Evolutionary conservation across 1,140 invertebrate species (phyloP), one percentile per base, ranked within the genome.

Genomic region (Pseudoatta argentina): DNA sequence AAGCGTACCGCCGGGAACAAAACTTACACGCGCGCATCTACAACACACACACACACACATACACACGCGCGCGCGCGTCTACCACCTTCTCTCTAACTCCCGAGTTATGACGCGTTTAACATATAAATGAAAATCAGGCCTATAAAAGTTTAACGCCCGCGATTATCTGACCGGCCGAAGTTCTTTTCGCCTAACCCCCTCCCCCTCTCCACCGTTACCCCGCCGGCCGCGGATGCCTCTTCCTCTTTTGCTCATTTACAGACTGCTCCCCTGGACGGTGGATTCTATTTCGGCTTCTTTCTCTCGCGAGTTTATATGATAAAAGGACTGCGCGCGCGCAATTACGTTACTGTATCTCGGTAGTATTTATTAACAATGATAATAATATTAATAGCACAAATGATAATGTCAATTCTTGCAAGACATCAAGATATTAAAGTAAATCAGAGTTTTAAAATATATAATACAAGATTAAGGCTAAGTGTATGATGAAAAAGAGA

Each of bases 81-180:
- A 21, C 27, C n/a, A 30, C 21, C 76, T 27, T 63, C 30, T 64
- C 66, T 48, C 57, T 66, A 27, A 64, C 61, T 66, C 30, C 72
- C 86, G 87, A 86, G 91, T 93, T 91, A 92, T 81, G 87, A 88
- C 87, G 86, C 81, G 92, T 91, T 94, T 94, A 94, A 94, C 93
- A 94, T 94, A 93, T 94, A 94, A 94, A 94, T 94, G 93, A 94
- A 94, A 92, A 93, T 92, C 91, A 81, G 91, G 90, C 89, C 93
- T 92, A 93, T 93, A 93, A 94, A 94, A 94, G 89, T 92, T 93
- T 93, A 94, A 93, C 88, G 87, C 87, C 76, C 90, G 89, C 86
- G 90, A 93, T 92, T 91, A 91, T 91, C 88, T 82, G 78, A 71
- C 85, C 67, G 77, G 71, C 69, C 71, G n/a, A 27, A 77, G 85